Evolutionary conservation across 2,888 invertebrate species (phyloP).

Genomic region (Empis livida): DNA sequence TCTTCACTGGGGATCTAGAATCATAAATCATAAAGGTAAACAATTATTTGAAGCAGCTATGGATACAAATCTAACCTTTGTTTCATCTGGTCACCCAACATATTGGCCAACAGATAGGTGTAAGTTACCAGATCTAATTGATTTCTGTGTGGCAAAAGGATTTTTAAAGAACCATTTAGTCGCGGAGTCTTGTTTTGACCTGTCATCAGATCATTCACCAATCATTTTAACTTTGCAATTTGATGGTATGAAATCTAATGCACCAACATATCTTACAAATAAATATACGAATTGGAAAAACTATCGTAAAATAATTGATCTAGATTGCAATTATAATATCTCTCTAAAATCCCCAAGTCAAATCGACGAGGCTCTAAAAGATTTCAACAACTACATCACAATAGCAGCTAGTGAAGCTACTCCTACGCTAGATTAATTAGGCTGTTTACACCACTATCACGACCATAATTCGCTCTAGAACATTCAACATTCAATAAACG

Average conservation of each 20-base stretch:
- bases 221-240: too few species aligned
- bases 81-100: neutral
- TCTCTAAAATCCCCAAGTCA: neutral
- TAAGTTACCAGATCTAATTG: neutral
- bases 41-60: neutral
- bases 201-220: neutral
- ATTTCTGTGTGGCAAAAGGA: neutral
- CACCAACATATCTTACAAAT: too few species aligned
- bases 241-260: too few species aligned
- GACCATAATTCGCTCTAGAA: too few species aligned
- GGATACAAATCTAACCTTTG: neutral
- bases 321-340: neutral
- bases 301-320: neutral
- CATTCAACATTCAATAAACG: too few species aligned
- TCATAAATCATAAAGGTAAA: neutral
- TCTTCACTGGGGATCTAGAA: neutral
- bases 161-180: neutral
- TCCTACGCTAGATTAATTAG: neutral
- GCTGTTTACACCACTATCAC: too few species aligned
- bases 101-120: neutral
- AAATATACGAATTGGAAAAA: neutral
- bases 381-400: neutral
- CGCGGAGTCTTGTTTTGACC: neutral
- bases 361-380: neutral
- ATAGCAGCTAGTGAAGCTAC: neutral